Evolutionary conservation across 2,888 invertebrate species (phyloP), one percentile per base, ranked within the genome.

Genomic region (Beris chalybata): DNA sequence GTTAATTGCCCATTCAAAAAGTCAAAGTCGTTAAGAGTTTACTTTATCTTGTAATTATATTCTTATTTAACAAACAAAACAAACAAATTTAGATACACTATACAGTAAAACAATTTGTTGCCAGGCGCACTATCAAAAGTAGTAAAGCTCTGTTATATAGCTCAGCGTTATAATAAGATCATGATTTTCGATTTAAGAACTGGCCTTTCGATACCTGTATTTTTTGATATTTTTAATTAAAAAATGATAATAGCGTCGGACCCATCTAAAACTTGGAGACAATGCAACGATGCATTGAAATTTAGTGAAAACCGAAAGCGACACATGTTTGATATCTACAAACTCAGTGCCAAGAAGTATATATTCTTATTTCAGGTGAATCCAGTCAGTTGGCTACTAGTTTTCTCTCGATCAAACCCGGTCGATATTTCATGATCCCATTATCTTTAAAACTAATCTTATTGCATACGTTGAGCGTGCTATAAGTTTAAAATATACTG

Each of bases 1-100:
- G 81, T 75, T 81, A 73, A 81, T 80, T 74, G 79, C 80, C 72
- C 81, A 81, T 75, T 81, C 81, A 71, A 81, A 81, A 73, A 81
- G 81, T 75, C 81, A 81, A 76, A 79, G 74, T 75, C 80, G 80
- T 79, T 81, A 78, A 72, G 68, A 54, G 45, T 55, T 31, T 53
- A 32, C 55, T 59, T 50, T 32, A 30, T 13, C 48, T 48, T 32
- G 31, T 50, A 59, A 48, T 48, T 48, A 32, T 30, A 45, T 59
- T 50, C 59, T 50, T 52, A 32, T 52, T 50, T 61, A 38, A 50
- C 32, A 52, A 11, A 2, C 43, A 38, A 43, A n/a, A 43, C 9
- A 56, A 38, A 56, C 1, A 43, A 48, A n/a, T 48, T 48, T 13
- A 15, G 13, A 48, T 13, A 48, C 48, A 48, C 48, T 13, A 38